These are phyloP conservation scores for Pseudomugil tenellus DNA, from an alignment of 2,797 vertebrate genomes.

Conservation along the genomic window DNA sequence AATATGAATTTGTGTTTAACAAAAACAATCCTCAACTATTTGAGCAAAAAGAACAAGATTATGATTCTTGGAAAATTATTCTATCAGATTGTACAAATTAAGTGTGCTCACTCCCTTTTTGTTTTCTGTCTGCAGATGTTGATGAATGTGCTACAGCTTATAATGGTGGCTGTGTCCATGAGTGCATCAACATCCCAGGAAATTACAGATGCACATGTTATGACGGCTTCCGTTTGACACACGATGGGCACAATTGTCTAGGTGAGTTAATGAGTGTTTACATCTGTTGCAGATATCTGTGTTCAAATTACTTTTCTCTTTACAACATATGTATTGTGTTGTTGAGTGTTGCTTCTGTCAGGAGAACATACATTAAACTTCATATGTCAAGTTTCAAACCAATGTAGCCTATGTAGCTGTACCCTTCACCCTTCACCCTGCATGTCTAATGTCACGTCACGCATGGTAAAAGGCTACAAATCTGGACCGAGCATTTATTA, in stretches of 20 bases:
- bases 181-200: constrained; percentile 95
- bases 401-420: constrained; percentile 45
- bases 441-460: constrained; percentile 48
- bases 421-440: constrained; percentile 47
- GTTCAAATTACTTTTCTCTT: not conserved
- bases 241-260: constrained; percentile 98
- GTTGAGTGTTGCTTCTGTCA: constrained; percentile 26
- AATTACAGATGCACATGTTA: constrained; percentile 98
- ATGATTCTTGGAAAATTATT: not conserved
- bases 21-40: not conserved
- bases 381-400: constrained; percentile 41
- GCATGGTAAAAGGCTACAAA: constrained; percentile 48
- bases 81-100: not conserved
- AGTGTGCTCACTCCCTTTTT: not conserved
- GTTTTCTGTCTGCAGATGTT: constrained; percentile 64
- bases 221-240: constrained; percentile 94
- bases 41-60: not conserved
- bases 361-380: constrained; percentile 31
- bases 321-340: constrained; percentile 27
- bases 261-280: constrained; percentile 82
- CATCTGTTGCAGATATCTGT: not conserved
- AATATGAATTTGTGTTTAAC: not conserved
- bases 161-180: constrained; percentile 93
- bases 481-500: constrained; percentile 41
- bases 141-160: constrained; percentile 80